A percentile compares a stretch with the other conserved stretches of the same genome.
Conservation (phyloP, 1,140 invertebrate species). For the Oscheius sp. region DNA sequence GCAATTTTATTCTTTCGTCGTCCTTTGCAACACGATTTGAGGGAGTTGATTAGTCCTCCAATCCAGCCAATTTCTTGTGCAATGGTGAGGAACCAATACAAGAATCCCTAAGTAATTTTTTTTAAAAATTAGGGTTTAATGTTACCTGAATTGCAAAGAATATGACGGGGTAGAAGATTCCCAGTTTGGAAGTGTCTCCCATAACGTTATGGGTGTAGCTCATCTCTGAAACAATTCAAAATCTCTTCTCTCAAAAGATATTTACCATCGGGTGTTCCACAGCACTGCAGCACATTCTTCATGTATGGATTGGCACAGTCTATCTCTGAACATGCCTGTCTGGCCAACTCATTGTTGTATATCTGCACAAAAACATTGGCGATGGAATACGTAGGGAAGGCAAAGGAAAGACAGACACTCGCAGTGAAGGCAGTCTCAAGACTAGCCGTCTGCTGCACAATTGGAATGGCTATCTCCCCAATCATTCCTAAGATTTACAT, state of each 20-base stretch:
- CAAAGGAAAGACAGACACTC: slow-evolving; percentile 43
- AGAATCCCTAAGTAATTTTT: slow-evolving; percentile 35
- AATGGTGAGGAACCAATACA: slow-evolving; percentile 48
- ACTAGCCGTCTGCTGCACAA: slow-evolving; percentile 42
- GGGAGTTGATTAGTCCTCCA: background rate
- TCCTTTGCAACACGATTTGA: background rate
- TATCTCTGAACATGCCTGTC: slow-evolving; percentile 38
- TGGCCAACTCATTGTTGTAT: slow-evolving; percentile 46
- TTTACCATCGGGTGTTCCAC: slow-evolving; percentile 30
- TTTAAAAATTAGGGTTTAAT: background rate
- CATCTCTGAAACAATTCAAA: slow-evolving; percentile 15
- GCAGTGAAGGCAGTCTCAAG: slow-evolving; percentile 39
- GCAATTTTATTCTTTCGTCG: background rate
- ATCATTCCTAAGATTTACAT: slow-evolving; percentile 41
- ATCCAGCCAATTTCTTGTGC: slow-evolving; percentile 40
- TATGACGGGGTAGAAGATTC: slow-evolving; percentile 38
- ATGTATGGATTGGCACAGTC: slow-evolving; percentile 32
- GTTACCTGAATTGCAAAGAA: slow-evolving; percentile 42
- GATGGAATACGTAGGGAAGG: slow-evolving; percentile 51
- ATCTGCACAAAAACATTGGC: slow-evolving; percentile 24
- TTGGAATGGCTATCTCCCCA: slow-evolving; percentile 53
- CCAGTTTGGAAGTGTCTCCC: slow-evolving; percentile 16
- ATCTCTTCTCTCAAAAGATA: background rate
- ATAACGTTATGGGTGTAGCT: slow-evolving; percentile 44
- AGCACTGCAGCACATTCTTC: slow-evolving; percentile 32